Percentiles rank a stretch among this genome's conserved stretches.
Conservation (phyloP, 2,113 vertebrate genomes). For the Chloropsis hardwickii region DNA sequence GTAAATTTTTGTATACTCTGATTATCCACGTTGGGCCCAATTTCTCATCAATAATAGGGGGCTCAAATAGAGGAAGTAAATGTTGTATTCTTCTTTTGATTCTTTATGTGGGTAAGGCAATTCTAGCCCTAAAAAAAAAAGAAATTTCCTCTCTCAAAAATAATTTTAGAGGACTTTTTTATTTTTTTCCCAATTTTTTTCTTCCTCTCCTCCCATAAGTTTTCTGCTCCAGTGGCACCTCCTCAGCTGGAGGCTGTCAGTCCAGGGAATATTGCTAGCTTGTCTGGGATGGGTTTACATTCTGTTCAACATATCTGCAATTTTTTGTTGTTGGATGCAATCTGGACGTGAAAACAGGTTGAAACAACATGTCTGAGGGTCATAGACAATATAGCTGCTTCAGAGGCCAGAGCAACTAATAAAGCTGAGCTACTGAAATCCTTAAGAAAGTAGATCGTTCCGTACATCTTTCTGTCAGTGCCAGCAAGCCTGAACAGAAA, state of each 20-base stretch:
- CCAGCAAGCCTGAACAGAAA: background rate
- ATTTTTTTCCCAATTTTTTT: background rate
- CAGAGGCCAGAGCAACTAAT: background rate
- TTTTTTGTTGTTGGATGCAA: background rate
- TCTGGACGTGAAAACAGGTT: background rate
- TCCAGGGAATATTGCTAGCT: background rate
- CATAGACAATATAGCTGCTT: background rate
- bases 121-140: background rate
- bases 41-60: background rate
- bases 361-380: background rate
- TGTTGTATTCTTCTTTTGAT: background rate
- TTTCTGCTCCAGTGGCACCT: background rate
- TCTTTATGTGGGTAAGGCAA: background rate
- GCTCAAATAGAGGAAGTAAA: background rate
- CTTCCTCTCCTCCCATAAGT: fast-evolving
- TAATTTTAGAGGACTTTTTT: fast-evolving
- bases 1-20: background rate
- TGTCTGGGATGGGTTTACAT: background rate
- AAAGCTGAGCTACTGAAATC: background rate
- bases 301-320: background rate
- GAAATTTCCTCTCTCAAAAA: background rate
- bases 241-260: background rate
- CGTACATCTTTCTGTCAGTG: background rate
- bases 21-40: background rate
- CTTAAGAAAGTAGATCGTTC: background rate